Evolutionary conservation across 2,797 vertebrate species (phyloP).

Genomic region (Lagodon rhomboides): DNA sequence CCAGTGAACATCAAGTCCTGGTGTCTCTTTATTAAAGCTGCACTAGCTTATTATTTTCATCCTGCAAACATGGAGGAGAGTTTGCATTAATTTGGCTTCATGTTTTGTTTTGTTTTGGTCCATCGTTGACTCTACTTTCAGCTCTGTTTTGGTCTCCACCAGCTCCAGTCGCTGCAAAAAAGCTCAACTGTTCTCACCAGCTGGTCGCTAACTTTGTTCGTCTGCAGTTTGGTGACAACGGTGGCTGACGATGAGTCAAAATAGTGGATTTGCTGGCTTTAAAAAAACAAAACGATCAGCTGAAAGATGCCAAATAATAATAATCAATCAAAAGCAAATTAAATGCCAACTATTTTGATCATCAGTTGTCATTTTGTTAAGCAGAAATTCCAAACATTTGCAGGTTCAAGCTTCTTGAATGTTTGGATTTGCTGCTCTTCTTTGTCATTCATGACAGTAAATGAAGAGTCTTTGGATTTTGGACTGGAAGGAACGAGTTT

Average conservation of each 20-base stretch:
- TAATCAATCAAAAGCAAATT: no score
- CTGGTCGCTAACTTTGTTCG: no score
- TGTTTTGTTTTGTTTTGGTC: background rate
- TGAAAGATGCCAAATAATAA: background rate
- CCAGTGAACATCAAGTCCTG: background rate
- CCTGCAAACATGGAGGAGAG: background rate
- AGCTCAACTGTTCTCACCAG: background rate
- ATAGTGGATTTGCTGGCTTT: background rate
- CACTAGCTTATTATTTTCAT: background rate
- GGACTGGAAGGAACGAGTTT: no score
- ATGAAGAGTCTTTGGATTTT: no score
- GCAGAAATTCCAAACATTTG: no score
- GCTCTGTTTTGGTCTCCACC: background rate
- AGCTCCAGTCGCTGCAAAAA: background rate
- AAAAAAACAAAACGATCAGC: background rate
- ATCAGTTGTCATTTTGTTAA: no score
- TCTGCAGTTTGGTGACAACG: background rate
- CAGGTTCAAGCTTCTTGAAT: no score
- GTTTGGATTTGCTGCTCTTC: no score
- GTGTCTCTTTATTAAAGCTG: background rate
- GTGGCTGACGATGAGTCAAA: background rate
- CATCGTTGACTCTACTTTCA: background rate
- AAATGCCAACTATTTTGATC: no score
- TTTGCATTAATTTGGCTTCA: background rate
- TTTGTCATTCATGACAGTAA: no score